Conservation (phyloP, 2,888 invertebrate genomes). For the Agrochola lychnidis region DNA sequence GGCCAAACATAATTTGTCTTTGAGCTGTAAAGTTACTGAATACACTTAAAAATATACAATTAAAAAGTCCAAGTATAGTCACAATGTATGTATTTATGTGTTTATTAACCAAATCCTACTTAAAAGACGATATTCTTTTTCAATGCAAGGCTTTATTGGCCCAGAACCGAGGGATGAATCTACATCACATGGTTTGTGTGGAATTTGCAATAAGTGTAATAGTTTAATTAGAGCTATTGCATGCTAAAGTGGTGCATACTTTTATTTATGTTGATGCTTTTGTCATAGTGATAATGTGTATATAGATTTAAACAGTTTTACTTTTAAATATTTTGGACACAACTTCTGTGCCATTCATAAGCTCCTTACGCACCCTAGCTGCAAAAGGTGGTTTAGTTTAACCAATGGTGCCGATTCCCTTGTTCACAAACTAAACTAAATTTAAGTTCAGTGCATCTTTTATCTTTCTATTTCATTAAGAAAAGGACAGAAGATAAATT, state of each 20-base stretch:
- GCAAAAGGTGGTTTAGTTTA: too few relatives aligned
- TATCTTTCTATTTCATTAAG: too few relatives aligned
- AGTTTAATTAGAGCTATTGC: constrained; percentile 18
- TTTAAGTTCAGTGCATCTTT: too few relatives aligned
- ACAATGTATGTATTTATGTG: not conserved
- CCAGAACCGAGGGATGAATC: constrained; percentile 26
- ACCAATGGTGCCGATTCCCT: too few relatives aligned
- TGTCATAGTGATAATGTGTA: not conserved
- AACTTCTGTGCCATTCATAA: too few relatives aligned
- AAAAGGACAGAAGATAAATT: too few relatives aligned
- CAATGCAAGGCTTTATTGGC: constrained; percentile 46
- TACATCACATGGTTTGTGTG: constrained; percentile 37
- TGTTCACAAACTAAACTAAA: too few relatives aligned
- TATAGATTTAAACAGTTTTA: not conserved
- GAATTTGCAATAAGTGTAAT: constrained; percentile 4
- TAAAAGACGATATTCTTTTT: constrained; percentile 12
- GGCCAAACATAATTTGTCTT: too few relatives aligned
- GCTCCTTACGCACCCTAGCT: too few relatives aligned
- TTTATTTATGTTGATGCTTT: constrained; percentile 3
- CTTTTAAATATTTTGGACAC: too few relatives aligned
- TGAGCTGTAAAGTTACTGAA: too few relatives aligned
- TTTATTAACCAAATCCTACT: not conserved
- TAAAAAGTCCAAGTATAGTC: not conserved
- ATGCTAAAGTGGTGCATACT: constrained; percentile 13
- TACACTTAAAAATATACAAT: too few relatives aligned